Evolutionary conservation across 2,888 invertebrate species (phyloP).

Genomic region (Ashinkailepas kermadecensis): DNA sequence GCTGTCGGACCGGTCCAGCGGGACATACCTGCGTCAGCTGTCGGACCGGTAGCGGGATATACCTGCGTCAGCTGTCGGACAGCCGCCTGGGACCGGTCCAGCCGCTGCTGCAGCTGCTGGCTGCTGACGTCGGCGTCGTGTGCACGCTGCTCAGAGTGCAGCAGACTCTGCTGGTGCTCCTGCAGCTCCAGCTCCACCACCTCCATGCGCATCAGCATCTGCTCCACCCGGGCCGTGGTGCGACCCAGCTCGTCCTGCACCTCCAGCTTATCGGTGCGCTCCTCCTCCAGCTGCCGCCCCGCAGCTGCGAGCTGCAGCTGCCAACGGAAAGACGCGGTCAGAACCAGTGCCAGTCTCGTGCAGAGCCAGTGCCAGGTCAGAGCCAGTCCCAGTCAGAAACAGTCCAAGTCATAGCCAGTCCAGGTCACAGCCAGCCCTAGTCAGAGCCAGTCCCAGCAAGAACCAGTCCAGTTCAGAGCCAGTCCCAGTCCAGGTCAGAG

Average conservation of each 20-base stretch:
- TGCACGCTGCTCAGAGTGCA: not conserved
- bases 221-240: constrained; percentile 48
- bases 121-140: not conserved
- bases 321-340: not conserved
- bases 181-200: constrained; percentile 32
- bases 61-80: not conserved
- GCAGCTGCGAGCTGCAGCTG: constrained; percentile 3
- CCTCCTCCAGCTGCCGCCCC: constrained; percentile 53
- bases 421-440: not conserved
- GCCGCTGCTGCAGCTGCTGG: not conserved
- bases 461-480: not conserved
- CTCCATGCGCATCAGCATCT: constrained; percentile 36
- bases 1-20: too few species aligned
- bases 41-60: too few species aligned
- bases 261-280: constrained; percentile 62
- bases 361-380: too few species aligned
- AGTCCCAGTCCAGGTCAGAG: too few species aligned
- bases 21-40: too few species aligned
- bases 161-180: not conserved
- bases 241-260: constrained; percentile 64
- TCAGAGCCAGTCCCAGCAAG: not conserved
- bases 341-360: too few species aligned
- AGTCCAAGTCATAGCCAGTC: too few species aligned
- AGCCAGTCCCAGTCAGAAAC: too few species aligned
- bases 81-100: not conserved